phyloP scores from a whole-genome alignment of 2,888 invertebrate genomes.

The Cosmorhoe ocellata region DNA sequence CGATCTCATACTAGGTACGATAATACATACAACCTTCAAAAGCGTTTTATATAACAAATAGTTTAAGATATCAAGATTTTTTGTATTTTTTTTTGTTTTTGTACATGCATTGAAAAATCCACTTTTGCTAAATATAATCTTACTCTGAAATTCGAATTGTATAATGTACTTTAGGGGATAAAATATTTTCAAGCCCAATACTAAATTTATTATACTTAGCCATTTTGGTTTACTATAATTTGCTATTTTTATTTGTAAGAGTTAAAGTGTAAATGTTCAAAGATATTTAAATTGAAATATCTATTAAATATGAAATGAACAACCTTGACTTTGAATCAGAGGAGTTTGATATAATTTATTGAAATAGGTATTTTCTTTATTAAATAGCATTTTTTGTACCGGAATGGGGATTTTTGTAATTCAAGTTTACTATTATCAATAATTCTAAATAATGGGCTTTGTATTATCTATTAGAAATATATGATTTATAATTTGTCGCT shows the following conservation, averaged over 20 bases:
- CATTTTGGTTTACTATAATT: conserved; percentile 66
- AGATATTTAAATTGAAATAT: conserved; percentile 63
- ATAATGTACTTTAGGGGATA: conserved; percentile 41
- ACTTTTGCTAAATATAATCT: conserved; percentile 36
- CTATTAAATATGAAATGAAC: conserved; percentile 64
- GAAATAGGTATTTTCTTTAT: conserved; percentile 50
- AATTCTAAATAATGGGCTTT: conserved; percentile 70
- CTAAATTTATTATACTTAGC: conserved; percentile 51
- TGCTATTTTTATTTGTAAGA: conserved; percentile 57
- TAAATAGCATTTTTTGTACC: conserved; percentile 75
- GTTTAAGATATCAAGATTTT: conserved; percentile 16
- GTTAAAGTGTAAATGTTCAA: conserved; percentile 59
- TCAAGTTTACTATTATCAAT: conserved; percentile 59
- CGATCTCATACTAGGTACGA: conserved; percentile 30
- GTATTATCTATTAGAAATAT: conserved; percentile 76
- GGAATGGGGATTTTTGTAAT: conserved; percentile 56
- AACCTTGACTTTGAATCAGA: conserved; percentile 61
- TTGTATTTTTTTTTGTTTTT: conserved; percentile 30
- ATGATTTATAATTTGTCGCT: conserved; percentile 69
- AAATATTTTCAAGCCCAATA: conserved; percentile 49
- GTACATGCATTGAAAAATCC: conserved; percentile 36
- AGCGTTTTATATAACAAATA: conserved; percentile 40
- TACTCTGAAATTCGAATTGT: conserved; percentile 46
- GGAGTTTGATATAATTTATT: conserved; percentile 62
- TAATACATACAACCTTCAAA: conserved; percentile 62